Conservation (phyloP, 2,797 vertebrate genomes). For the Arrhamphus sclerolepis region DNA sequence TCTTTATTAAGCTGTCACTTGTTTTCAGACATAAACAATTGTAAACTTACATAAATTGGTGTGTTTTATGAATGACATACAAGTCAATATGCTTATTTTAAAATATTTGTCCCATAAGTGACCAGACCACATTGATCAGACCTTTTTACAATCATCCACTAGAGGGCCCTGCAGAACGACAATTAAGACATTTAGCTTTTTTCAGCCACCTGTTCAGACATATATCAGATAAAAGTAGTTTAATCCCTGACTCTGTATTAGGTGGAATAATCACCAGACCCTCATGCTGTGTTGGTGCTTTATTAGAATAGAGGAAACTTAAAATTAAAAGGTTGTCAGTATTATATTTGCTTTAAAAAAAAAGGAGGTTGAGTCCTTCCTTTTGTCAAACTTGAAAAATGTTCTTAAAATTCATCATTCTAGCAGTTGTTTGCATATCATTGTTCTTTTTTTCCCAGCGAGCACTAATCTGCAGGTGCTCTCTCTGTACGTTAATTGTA, state of each 20-base stretch:
- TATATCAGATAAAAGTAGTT: not conserved
- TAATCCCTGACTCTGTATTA: not conserved
- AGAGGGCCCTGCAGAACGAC: slow-evolving; percentile 26
- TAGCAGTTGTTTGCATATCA: slow-evolving; percentile 10
- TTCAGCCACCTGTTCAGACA: not conserved
- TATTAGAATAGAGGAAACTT: slow-evolving; percentile 15
- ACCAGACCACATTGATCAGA: not conserved
- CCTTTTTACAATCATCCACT: slow-evolving; percentile 6
- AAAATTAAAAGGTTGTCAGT: slow-evolving; percentile 15
- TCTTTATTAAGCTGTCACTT: too few species aligned
- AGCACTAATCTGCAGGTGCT: slow-evolving; percentile 12
- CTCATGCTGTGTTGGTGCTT: not conserved
- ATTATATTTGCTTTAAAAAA: not conserved
- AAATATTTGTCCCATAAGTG: too few species aligned
- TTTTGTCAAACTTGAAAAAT: slow-evolving; percentile 9
- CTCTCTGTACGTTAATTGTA: slow-evolving; percentile 24
- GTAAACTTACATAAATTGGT: not conserved
- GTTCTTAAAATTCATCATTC: slow-evolving; percentile 7
- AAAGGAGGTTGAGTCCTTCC: not conserved
- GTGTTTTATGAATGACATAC: too few species aligned
- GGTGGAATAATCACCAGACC: not conserved
- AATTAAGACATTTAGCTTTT: not conserved
- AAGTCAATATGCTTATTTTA: not conserved
- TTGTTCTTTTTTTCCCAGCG: slow-evolving; percentile 1
- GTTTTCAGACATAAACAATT: not conserved